Percentiles rank a stretch among this genome's conserved stretches.
Conservation (phyloP, 2,113 vertebrate genomes). For the Lophochroa leadbeateri region DNA sequence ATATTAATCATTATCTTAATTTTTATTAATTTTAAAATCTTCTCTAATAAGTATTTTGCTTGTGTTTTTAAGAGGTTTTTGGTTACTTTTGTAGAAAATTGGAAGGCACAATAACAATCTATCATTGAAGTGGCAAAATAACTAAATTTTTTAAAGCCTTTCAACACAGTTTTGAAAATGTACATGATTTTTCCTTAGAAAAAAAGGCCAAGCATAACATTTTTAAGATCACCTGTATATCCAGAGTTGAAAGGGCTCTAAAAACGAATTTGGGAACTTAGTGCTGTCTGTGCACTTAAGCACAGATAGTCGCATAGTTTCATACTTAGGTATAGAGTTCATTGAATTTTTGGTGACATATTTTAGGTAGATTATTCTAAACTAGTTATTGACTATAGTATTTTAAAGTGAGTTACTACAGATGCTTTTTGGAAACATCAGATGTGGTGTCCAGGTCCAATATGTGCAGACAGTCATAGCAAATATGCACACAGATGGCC, state of each 20-base stretch:
- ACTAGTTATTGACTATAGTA: background rate
- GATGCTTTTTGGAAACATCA: background rate
- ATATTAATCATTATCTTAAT: rapidly evolving
- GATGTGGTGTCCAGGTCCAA: background rate
- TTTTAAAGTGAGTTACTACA: background rate
- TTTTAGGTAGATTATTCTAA: background rate
- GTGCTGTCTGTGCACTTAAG: background rate
- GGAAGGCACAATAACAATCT: background rate
- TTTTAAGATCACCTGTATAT: background rate
- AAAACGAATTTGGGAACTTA: background rate
- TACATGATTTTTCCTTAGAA: background rate
- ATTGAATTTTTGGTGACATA: background rate
- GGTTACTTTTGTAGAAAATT: background rate
- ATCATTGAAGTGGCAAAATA: background rate
- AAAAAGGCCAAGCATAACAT: background rate
- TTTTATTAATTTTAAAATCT: background rate
- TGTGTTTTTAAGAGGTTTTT: background rate
- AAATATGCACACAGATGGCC: background rate
- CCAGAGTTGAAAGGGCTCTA: background rate
- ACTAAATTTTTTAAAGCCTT: background rate
- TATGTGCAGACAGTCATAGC: rapidly evolving
- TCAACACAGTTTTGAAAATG: background rate
- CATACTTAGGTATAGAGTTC: background rate
- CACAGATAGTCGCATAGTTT: background rate
- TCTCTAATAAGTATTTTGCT: background rate